Evolutionary conservation across 2,888 invertebrate species (phyloP), one percentile per base, ranked within the genome.

Genomic region (Pogonocherus hispidulus): DNA sequence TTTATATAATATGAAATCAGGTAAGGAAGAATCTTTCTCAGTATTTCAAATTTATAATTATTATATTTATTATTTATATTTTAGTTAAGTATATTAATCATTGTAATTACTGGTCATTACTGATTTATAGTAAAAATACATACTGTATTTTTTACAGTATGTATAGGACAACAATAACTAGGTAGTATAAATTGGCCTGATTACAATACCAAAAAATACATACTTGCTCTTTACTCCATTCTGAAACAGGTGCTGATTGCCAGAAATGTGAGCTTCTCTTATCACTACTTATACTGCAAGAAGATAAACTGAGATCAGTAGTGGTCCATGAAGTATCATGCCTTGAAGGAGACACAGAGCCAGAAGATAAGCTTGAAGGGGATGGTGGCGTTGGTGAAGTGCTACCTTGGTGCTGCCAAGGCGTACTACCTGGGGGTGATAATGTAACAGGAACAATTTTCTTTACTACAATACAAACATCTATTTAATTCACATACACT

Each of bases 151-250:
- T n/a, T n/a, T n/a, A n/a, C n/a, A n/a, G n/a, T n/a, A n/a, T n/a
- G n/a, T n/a, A n/a, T n/a, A n/a, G n/a, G n/a, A n/a, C n/a, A n/a
- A n/a, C n/a, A n/a, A n/a, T n/a, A n/a, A n/a, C n/a, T n/a, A n/a
- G n/a, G n/a, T 97, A 82, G 4, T 79, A 79, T 71, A 63, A 76
- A 71, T 49, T 62, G 27, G 27, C 27, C 3, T 27, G 27, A 3
- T 2, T 20, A 22, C 19, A 19, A 19, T n/a, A 46, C 18, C 6
- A 54, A 54, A 18, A 19, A 20, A 23, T 56, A 79, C 84, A 82
- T 79, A 93, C 93, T 87, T 93, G 93, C 80, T 92, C 92, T 83
- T 92, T 92, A 76, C 90, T 91, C 94, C 94, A 94, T 78, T 94
- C 93, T 47, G 89, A 88, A 46, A 93, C 91, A 11, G 91, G 90